These are phyloP conservation scores for Nomia melanderi DNA, from an alignment of 1,140 invertebrate genomes.

Conservation along the genomic window DNA sequence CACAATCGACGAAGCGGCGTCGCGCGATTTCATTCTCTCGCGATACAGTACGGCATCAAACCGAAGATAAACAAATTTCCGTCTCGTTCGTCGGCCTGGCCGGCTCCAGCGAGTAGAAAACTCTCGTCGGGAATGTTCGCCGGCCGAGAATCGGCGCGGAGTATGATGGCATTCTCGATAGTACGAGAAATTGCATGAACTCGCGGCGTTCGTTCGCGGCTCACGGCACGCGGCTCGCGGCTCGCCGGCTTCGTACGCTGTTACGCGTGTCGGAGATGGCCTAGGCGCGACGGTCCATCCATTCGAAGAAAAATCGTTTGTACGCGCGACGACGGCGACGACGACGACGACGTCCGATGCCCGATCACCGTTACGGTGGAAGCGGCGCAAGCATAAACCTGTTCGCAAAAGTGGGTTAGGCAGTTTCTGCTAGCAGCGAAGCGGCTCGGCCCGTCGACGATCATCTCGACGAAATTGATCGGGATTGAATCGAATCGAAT, in stretches of 20 bases:
- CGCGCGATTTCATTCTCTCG: no score
- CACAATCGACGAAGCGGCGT: no score
- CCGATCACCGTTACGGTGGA: slow-evolving; percentile 74
- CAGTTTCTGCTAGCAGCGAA: slow-evolving; percentile 50
- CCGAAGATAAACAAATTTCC: no score
- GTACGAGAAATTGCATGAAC: not conserved
- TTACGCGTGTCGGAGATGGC: not conserved
- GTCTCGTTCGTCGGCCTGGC: no score
- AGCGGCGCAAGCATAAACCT: slow-evolving; percentile 74
- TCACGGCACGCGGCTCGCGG: not conserved
- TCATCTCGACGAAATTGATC: slow-evolving; percentile 36
- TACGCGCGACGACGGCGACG: slow-evolving; percentile 56
- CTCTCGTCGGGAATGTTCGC: no score
- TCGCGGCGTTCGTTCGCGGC: no score
- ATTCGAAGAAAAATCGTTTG: slow-evolving; percentile 58
- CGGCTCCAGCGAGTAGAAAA: no score
- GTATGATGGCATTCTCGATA: no score
- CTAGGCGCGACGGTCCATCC: slow-evolving; percentile 32
- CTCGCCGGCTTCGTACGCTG: not conserved
- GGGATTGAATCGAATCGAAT: not conserved
- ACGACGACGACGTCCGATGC: slow-evolving; percentile 67
- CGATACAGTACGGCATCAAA: no score
- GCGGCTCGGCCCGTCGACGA: slow-evolving; percentile 40
- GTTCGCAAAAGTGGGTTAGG: slow-evolving; percentile 79
- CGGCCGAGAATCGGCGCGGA: no score